phyloP scores from a whole-genome alignment of 2,888 invertebrate species.

The Malthinus seriepunctatus region DNA sequence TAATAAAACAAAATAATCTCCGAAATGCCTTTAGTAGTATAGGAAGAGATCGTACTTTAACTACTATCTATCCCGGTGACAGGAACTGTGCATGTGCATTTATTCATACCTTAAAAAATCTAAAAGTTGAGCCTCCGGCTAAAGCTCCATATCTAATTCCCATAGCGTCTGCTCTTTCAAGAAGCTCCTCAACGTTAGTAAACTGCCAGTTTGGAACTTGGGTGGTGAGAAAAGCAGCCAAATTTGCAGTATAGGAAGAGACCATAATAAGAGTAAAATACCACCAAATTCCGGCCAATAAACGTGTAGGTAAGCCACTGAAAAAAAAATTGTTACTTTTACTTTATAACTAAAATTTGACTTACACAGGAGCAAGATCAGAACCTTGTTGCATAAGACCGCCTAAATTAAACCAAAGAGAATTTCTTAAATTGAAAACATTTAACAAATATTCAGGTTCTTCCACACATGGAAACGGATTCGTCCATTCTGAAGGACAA shows the following conservation, averaged over 20 bases:
- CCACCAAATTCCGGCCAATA: constrained; percentile 89
- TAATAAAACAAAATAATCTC: no score
- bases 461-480: constrained; percentile 64
- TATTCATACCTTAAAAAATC: constrained; percentile 80
- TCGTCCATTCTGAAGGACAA: constrained; percentile 68
- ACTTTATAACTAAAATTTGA: constrained; percentile 35
- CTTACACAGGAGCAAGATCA: constrained; percentile 70
- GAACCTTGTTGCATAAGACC: constrained; percentile 68
- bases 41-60: no score
- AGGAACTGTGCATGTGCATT: no score
- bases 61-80: no score
- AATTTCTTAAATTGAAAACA: constrained; percentile 63
- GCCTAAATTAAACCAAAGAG: constrained; percentile 70
- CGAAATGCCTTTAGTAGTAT: no score
- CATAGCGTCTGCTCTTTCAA: constrained; percentile 72
- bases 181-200: constrained; percentile 80
- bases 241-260: constrained; percentile 87
- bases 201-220: constrained; percentile 74
- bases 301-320: constrained; percentile 85
- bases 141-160: constrained; percentile 90
- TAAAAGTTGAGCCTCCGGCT: constrained; percentile 78
- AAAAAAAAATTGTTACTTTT: constrained; percentile 39
- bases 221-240: constrained; percentile 87
- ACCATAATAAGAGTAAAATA: constrained; percentile 88
- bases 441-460: constrained; percentile 67